Base-by-base conservation (phyloP, 2,797 vertebrate genomes). In the Gadopsis bispinosus region DNA sequence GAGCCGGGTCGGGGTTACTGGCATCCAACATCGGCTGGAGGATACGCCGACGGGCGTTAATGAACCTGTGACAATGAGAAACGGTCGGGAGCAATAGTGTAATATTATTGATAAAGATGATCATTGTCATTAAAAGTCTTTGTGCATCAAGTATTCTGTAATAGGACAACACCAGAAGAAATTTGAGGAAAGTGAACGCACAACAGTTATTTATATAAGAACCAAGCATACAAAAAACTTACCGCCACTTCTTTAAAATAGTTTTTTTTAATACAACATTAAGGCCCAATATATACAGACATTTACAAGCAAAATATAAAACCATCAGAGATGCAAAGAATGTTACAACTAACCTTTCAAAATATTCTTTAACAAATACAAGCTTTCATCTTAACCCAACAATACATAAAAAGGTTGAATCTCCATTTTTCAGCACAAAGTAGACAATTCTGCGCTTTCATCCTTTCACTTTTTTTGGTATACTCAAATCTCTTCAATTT, bases 1-100 rank as follows among this genome's bases (percentile, higher is more conserved):
- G 97, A 66, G 97, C 97, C 1, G 98, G 98, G 84, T 99, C 98
- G 0, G 98, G 98, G 92, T 99, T 99, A 93, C 98, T 99, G 93
- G 98, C 98, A 0, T 99, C 98, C 0, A 99, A 89, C 98, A 99
- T 99, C 0, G 98, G 98, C 91, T 99, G 98, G 63, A 99, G 95
- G 78, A 99, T 99, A 73, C 98, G 98, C 72, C 98, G 95, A 12
- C 98, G 96, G 69, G 98, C 98, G 0, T 99, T 99, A 37, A 99
- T 99, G 92, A 99, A 99, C 98, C 98, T 99, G 87, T 0, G 51
- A 53, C 19, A 43, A 17, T 0, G 3, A 63, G 35, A 22, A 17
- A 26, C 26, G 26, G 26, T 26, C 26, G 26, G 26, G 26, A 2
- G 26, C 26, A 26, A 26, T 26, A 26, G 26, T 20, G 5, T 31